A percentile compares a stretch with the other conserved stretches of the same genome.
phyloP scores from a whole-genome alignment of 2,797 vertebrate species.

The Centroberyx gerrardi region DNA sequence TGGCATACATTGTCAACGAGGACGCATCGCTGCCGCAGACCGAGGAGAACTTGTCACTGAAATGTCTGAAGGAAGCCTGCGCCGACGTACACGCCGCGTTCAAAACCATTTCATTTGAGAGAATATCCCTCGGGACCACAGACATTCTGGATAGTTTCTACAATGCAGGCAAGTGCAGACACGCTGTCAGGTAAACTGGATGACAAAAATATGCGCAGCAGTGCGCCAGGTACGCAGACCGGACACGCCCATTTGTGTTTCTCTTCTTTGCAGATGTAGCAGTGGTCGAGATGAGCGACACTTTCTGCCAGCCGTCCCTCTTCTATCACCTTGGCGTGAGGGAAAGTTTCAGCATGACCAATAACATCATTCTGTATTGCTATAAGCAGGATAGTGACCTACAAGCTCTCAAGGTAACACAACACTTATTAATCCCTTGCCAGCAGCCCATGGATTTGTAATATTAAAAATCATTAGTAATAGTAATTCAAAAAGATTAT shows the following conservation, averaged over 20 bases:
- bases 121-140: slow-evolving; percentile 85
- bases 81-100: slow-evolving; percentile 80
- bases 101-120: slow-evolving; percentile 82
- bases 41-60: slow-evolving; percentile 85
- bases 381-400: slow-evolving; percentile 87
- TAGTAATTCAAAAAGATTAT: too few relatives aligned
- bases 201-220: not conserved
- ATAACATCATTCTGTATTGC: slow-evolving; percentile 92
- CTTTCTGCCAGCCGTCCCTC: slow-evolving; percentile 90
- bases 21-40: slow-evolving; percentile 77
- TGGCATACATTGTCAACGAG: slow-evolving; percentile 86
- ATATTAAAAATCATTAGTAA: too few relatives aligned
- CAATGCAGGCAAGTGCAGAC: slow-evolving; percentile 90
- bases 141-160: slow-evolving; percentile 90
- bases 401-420: slow-evolving; percentile 88
- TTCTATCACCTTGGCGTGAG: slow-evolving; percentile 94
- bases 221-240: slow-evolving; percentile 6
- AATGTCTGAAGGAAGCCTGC: slow-evolving; percentile 89
- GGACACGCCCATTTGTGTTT: not conserved
- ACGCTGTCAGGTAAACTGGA: slow-evolving; percentile 13
- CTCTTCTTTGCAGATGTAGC: slow-evolving; percentile 87
- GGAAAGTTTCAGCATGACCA: slow-evolving; percentile 95
- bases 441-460: too few relatives aligned
- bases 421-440: not conserved
- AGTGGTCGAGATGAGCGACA: slow-evolving; percentile 92